Evolutionary conservation across 2,888 invertebrate genomes (phyloP).

Genomic region (Odontocerum albicorne): DNA sequence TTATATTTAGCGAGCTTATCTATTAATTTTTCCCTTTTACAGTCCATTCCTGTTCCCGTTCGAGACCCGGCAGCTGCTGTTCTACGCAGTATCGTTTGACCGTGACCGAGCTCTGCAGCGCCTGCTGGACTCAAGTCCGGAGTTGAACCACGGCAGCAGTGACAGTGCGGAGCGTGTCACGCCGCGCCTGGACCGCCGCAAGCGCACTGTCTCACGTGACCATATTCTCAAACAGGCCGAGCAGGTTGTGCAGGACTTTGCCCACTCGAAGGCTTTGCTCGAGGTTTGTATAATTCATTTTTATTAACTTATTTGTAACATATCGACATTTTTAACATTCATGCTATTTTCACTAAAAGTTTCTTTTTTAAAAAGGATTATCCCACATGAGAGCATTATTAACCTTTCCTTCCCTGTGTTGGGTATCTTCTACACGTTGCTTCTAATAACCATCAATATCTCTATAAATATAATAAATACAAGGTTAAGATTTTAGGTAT

Average conservation of each 20-base stretch:
- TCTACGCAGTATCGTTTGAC: slow-evolving; percentile 98
- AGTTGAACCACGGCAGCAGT: slow-evolving; percentile 66
- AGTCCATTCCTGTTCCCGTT: slow-evolving; percentile 97
- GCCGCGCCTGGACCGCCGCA: slow-evolving; percentile 89
- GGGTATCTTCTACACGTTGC: too few species aligned
- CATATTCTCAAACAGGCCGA: slow-evolving; percentile 95
- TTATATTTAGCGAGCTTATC: background rate
- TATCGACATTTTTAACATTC: background rate
- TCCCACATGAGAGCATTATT: too few species aligned
- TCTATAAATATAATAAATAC: too few species aligned
- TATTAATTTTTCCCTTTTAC: slow-evolving; percentile 35
- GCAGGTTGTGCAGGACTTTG: slow-evolving; percentile 91
- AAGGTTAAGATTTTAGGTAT: too few species aligned
- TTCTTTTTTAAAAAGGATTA: background rate
- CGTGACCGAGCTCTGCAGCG: slow-evolving; percentile 95
- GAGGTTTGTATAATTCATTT: slow-evolving; percentile 60
- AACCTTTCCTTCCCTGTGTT: too few species aligned
- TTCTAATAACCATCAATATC: too few species aligned
- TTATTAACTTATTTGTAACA: background rate
- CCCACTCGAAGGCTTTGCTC: slow-evolving; percentile 86
- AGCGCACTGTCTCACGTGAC: slow-evolving; percentile 85
- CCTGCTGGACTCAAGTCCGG: slow-evolving; percentile 89
- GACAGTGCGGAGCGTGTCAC: slow-evolving; percentile 88
- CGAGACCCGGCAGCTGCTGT: slow-evolving; percentile 92
- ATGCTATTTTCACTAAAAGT: background rate